Base-by-base conservation (phyloP, 2,888 invertebrate species). In the Mylabris sibirica region DNA sequence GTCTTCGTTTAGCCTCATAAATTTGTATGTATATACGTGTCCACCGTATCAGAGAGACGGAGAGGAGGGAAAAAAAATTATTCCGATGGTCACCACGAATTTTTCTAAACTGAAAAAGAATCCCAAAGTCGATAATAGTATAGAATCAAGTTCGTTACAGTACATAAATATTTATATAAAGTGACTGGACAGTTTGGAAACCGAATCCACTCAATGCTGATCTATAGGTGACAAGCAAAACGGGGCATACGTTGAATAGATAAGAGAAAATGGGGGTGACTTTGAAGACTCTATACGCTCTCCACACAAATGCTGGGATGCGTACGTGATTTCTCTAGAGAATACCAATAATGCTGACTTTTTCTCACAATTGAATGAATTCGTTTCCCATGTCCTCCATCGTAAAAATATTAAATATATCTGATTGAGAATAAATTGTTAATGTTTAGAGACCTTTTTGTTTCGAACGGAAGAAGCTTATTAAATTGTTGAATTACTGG, bases 321-420 rank as follows among this genome's bases (percentile, higher is more conserved):
- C 61, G 69, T 76, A 76, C 75, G 77, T 76, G 77, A 76, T 77
- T 77, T 75, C 76, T 77, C 74, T 41, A 24, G 73, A 72, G 76
- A 75, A 74, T 74, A 74, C 72, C 75, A 75, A 75, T 76, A 76
- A 74, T 71, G 74, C 73, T 74, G 74, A 72, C 75, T 72, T 71
- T 76, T 74, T 53, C 12, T 53, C 11, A 53, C 68, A 49, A 59
- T 65, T 64, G 35, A 57, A 70, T 64, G 68, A 71, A 72, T 72
- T 68, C 67, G 66, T 61, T 73, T 71, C 66, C 30, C 30, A 30
- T 30, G 30, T 8, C 30, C 30, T 30, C 8, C 30, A 22, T 64
- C 64, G 61, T 34, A 44, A 49, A 38, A 38, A 38, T 30, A 38
- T 14, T 64, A 12, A 38, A 12, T 38, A 38, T 38, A 9, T 12